phyloP scores from a whole-genome alignment of 1,140 invertebrate species.

The Heterodera schachtii region DNA sequence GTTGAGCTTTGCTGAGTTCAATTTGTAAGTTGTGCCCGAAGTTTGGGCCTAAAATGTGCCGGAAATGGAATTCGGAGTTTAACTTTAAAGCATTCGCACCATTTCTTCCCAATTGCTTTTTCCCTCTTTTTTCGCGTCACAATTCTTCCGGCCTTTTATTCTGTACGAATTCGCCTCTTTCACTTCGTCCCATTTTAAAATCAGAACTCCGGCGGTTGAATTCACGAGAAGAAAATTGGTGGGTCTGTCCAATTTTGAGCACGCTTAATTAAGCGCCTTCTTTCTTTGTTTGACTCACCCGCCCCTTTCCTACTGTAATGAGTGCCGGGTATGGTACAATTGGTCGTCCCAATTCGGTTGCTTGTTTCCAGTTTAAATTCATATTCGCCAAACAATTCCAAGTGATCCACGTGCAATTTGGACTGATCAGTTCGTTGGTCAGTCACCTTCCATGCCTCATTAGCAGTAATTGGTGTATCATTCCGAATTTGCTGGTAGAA shows the following conservation, averaged over 20 bases:
- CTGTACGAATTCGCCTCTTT: conserved; percentile 47
- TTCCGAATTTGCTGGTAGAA: conserved; percentile 29
- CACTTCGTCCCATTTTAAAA: conserved; percentile 48
- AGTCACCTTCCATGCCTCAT: conserved; percentile 26
- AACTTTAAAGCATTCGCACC: conserved; percentile 16
- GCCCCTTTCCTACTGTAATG: conserved; percentile 32
- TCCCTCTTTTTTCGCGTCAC: neutral
- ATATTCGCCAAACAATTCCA: conserved; percentile 45
- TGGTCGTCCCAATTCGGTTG: conserved; percentile 41
- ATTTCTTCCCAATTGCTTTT: conserved; percentile 35
- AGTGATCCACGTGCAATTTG: conserved; percentile 23
- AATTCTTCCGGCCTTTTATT: conserved; percentile 25
- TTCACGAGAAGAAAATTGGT: conserved; percentile 23
- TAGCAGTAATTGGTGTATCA: neutral
- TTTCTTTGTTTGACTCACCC: conserved; percentile 6
- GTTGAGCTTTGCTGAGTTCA: neutral
- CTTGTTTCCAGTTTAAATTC: conserved; percentile 45
- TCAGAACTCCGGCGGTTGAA: neutral
- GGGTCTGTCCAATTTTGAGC: conserved; percentile 24
- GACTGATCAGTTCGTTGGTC: conserved; percentile 9
- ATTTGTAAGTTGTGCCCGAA: neutral
- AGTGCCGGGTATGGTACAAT: conserved; percentile 41
- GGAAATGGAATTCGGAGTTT: too few relatives aligned
- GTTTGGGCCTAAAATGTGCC: neutral
- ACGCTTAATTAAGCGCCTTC: conserved; percentile 28